Evolutionary conservation across 2,888 invertebrate species (phyloP).

Genomic region (Plebejus anna): DNA sequence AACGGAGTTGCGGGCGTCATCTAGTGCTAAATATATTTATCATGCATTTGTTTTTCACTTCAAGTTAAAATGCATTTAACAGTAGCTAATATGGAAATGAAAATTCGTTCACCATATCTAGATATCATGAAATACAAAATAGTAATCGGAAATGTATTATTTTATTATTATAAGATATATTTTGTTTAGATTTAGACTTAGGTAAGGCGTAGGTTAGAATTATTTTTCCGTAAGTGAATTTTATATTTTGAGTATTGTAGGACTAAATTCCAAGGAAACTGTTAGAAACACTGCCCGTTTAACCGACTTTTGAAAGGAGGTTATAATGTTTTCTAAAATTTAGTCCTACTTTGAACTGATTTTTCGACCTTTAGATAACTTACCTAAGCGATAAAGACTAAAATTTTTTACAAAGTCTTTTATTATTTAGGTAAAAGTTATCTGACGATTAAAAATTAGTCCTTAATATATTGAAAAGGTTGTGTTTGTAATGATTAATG

Average conservation of each 20-base stretch:
- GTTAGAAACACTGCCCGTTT: neutral
- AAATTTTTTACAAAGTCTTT: too few relatives aligned
- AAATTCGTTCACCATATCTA: neutral
- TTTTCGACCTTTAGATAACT: neutral
- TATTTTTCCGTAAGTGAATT: neutral
- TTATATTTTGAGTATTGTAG: neutral
- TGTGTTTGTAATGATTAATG: slow-evolving; percentile 15
- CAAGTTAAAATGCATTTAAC: neutral
- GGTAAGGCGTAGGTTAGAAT: neutral
- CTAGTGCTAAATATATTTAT: neutral
- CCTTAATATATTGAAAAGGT: neutral
- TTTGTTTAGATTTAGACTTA: slow-evolving; percentile 20
- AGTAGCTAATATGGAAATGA: neutral
- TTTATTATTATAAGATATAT: slow-evolving; percentile 23
- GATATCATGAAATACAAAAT: neutral
- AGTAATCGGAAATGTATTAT: slow-evolving; percentile 23
- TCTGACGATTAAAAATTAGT: neutral
- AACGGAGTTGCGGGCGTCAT: too few relatives aligned
- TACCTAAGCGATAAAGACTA: too few relatives aligned
- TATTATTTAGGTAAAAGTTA: neutral
- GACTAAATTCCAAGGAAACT: neutral
- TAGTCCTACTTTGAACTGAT: neutral
- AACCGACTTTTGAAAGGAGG: neutral
- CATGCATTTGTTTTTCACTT: neutral
- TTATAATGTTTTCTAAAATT: neutral